Conservation (phyloP, 2,888 invertebrate species). For the Volucella inanis region DNA sequence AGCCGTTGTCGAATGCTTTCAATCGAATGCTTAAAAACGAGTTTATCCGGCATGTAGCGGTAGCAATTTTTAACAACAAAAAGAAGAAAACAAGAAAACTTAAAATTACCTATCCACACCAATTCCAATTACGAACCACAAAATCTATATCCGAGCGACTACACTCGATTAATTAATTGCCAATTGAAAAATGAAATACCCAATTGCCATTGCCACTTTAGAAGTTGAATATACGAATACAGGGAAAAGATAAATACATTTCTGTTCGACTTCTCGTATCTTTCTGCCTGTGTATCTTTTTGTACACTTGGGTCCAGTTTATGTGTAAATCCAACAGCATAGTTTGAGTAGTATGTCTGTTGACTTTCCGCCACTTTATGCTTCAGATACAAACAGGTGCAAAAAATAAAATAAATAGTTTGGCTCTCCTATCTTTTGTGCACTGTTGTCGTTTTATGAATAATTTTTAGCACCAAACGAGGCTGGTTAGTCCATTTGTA, state of each 20-base stretch:
- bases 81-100: not conserved
- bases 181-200: constrained; percentile 70
- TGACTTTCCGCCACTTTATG: constrained; percentile 52
- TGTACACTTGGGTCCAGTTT: not conserved
- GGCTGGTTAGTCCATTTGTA: not conserved
- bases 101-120: constrained; percentile 50
- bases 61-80: constrained; percentile 48
- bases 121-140: constrained; percentile 60
- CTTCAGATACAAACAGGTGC: constrained; percentile 61
- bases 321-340: constrained; percentile 22
- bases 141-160: constrained; percentile 59
- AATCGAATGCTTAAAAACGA: constrained; percentile 17
- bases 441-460: too few relatives aligned
- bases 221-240: constrained; percentile 21
- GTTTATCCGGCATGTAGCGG: constrained; percentile 38
- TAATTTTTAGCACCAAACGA: too few relatives aligned
- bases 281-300: constrained; percentile 5
- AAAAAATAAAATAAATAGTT: constrained; percentile 47
- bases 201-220: constrained; percentile 24
- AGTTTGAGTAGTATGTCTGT: constrained; percentile 17
- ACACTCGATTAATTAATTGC: constrained; percentile 72
- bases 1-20: constrained; percentile 8
- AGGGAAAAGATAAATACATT: constrained; percentile 61
- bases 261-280: not conserved
- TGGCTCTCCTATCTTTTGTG: not conserved